Conservation (phyloP, 1,140 invertebrate species). For the Bombus superbus region DNA sequence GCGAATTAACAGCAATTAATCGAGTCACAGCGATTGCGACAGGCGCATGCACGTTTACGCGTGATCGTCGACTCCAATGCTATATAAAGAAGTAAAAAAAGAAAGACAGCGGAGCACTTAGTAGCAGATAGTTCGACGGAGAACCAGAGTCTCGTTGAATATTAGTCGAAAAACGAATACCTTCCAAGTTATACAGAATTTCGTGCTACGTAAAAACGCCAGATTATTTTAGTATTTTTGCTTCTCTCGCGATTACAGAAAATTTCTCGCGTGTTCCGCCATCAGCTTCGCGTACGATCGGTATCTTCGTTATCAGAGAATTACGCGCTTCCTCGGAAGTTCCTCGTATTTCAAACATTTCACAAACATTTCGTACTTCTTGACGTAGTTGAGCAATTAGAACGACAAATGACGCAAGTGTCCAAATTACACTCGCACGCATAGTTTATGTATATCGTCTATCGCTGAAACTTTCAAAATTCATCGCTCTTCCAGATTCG, state of each 20-base stretch:
- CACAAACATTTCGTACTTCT: too few species aligned
- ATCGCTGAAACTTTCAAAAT: too few species aligned
- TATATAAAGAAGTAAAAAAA: background rate
- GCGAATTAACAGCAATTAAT: conserved; percentile 23
- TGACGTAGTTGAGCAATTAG: too few species aligned
- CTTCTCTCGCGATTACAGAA: background rate
- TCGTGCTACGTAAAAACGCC: background rate
- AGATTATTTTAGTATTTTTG: background rate
- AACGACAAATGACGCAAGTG: too few species aligned
- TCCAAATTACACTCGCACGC: too few species aligned
- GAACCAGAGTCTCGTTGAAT: too few species aligned
- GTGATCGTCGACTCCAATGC: background rate
- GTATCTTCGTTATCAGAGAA: background rate
- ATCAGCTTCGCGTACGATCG: background rate
- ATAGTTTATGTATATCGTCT: too few species aligned
- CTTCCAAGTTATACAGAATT: background rate
- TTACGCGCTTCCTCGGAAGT: background rate
- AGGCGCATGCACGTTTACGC: too few species aligned
- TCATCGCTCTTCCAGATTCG: too few species aligned
- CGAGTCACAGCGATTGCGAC: background rate
- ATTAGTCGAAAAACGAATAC: too few species aligned
- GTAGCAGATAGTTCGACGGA: too few species aligned
- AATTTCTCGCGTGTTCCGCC: background rate
- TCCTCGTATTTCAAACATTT: background rate
- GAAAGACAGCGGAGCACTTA: too few species aligned